Percentiles rank a stretch among this genome's conserved stretches.
These are phyloP conservation scores for Blomia tropicalis DNA, from an alignment of 2,888 invertebrate species.

Conservation along the genomic window DNA sequence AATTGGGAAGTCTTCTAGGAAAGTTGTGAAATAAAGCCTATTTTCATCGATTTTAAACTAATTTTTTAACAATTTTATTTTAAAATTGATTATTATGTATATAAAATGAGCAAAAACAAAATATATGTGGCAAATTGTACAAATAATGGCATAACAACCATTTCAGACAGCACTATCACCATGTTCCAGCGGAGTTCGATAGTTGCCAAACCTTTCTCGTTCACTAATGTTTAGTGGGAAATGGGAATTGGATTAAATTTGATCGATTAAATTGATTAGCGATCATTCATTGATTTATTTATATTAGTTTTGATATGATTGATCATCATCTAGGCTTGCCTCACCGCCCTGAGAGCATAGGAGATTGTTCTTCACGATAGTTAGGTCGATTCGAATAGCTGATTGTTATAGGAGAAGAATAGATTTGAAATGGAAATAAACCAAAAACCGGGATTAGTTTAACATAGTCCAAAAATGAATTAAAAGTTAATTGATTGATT, in stretches of 20 bases:
- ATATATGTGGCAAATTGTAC: constrained; percentile 2
- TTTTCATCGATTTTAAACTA: no score
- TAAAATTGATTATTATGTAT: constrained; percentile 1
- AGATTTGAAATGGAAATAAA: neutral
- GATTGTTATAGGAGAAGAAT: neutral
- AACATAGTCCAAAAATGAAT: neutral
- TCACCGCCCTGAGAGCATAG: neutral
- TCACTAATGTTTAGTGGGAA: no score
- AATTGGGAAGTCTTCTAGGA: neutral
- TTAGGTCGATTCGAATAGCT: neutral
- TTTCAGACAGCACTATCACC: constrained; percentile 7
- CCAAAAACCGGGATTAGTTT: neutral
- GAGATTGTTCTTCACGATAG: constrained; percentile 1
- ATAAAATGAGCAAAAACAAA: no score
- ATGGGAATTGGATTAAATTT: no score
- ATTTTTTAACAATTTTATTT: neutral
- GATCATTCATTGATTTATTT: neutral
- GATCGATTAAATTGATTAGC: neutral
- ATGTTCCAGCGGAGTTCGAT: no score
- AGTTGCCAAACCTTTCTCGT: constrained; percentile 8
- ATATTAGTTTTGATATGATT: neutral
- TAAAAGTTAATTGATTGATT: no score
- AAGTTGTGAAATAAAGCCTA: neutral
- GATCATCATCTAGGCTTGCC: neutral
- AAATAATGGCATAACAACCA: neutral